phyloP scores from a whole-genome alignment of 2,113 vertebrate species.

The Burhinus bistriatus region DNA sequence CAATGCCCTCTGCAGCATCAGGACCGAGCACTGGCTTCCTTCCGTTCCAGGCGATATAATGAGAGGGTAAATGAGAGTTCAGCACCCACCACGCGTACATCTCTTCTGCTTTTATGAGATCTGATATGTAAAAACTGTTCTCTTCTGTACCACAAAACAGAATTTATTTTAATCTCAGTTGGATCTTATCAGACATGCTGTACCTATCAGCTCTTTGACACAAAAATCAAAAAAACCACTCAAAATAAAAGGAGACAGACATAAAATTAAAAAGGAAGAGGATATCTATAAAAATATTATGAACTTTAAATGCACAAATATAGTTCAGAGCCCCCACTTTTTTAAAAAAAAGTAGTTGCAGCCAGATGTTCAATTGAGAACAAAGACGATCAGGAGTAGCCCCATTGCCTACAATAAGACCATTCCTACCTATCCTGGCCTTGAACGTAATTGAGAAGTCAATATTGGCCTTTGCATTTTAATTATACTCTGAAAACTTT shows the following conservation, averaged over 20 bases:
- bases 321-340: not conserved
- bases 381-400: not conserved
- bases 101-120: constrained; percentile 10
- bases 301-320: not conserved
- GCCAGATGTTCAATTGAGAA: not conserved
- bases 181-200: constrained; percentile 13
- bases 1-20: not conserved
- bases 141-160: constrained; percentile 37
- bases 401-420: not conserved
- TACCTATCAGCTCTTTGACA: constrained; percentile 32
- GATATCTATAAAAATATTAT: not conserved
- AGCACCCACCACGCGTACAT: not conserved
- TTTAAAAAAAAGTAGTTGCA: not conserved
- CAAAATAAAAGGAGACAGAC: not conserved
- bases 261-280: not conserved
- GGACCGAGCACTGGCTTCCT: not conserved
- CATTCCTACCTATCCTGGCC: not conserved
- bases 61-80: constrained; percentile 25
- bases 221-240: constrained; percentile 42
- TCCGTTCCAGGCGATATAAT: not conserved
- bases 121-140: constrained; percentile 14
- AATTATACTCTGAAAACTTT: not conserved
- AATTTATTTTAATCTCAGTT: constrained; percentile 56
- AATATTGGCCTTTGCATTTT: not conserved
- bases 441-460: not conserved